A percentile compares a stretch with the other conserved stretches of the same genome.
phyloP scores from a whole-genome alignment of 2,113 vertebrate species.

The Callocephalon fimbriatum region DNA sequence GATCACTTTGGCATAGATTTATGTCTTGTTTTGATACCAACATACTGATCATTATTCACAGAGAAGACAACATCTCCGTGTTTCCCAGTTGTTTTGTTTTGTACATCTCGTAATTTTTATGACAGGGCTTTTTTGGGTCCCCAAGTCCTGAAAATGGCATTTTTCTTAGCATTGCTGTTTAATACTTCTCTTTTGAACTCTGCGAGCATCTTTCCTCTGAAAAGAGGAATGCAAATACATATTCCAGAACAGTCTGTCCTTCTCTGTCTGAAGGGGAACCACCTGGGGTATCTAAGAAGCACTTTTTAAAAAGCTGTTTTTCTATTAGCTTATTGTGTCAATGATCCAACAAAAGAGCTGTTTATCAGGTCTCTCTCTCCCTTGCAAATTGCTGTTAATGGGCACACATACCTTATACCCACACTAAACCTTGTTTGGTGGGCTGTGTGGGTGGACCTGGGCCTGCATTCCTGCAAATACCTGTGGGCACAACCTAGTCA shows the following conservation, averaged over 20 bases:
- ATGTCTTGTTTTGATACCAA: neutral
- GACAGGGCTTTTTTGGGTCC: neutral
- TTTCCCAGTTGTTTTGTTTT: neutral
- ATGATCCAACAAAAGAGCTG: neutral
- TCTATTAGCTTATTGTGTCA: neutral
- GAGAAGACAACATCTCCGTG: neutral
- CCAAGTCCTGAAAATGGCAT: neutral
- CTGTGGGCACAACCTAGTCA: neutral
- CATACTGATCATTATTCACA: neutral
- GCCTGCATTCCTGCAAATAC: neutral
- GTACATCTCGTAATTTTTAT: neutral
- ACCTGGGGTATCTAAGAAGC: neutral
- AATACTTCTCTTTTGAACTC: neutral
- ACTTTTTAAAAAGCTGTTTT: neutral
- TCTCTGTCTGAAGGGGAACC: neutral
- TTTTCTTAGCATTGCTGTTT: neutral
- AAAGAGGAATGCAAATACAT: neutral
- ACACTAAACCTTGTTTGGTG: constrained; percentile 11
- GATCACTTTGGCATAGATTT: neutral
- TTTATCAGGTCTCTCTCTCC: constrained; percentile 8
- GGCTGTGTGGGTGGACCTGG: neutral
- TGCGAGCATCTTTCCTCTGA: neutral
- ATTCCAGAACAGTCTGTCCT: neutral
- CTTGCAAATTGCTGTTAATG: constrained; percentile 9
- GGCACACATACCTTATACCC: neutral